Conservation (phyloP, 2,113 vertebrate genomes). For the Ochotona princeps region DNA sequence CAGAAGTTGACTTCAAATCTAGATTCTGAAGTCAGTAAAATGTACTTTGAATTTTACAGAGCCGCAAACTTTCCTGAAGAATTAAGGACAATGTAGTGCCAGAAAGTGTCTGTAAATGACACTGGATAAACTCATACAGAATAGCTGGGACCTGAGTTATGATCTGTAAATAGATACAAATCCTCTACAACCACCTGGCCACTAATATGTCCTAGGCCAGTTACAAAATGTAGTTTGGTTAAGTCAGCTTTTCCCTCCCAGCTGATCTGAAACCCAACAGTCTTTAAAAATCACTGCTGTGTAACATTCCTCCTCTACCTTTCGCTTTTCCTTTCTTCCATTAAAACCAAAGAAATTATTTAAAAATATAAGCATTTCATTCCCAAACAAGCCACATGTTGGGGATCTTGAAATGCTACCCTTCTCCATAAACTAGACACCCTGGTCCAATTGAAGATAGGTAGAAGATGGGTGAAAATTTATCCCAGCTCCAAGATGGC, state of each 20-base stretch:
- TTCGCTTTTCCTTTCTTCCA: conserved; percentile 11
- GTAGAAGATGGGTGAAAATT: conserved; percentile 59
- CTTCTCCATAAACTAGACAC: background rate
- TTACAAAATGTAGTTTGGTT: conserved; percentile 75
- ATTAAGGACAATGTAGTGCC: conserved; percentile 61
- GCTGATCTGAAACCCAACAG: conserved; percentile 76
- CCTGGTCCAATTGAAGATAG: conserved; percentile 21
- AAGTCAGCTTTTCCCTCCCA: conserved; percentile 70
- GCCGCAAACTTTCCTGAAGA: conserved; percentile 63
- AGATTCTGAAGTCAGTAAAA: conserved; percentile 55
- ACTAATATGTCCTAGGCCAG: conserved; percentile 75
- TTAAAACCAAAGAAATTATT: conserved; percentile 57
- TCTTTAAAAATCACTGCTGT: conserved; percentile 71
- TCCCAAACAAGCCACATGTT: conserved; percentile 47
- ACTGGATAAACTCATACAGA: conserved; percentile 63
- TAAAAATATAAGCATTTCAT: conserved; percentile 45
- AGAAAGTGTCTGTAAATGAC: conserved; percentile 70
- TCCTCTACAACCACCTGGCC: conserved; percentile 79
- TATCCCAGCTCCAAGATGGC: conserved; percentile 54
- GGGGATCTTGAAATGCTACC: background rate
- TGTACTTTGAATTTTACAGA: conserved; percentile 61
- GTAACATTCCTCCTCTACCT: conserved; percentile 56
- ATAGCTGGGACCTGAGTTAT: conserved; percentile 79
- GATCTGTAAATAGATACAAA: conserved; percentile 78
- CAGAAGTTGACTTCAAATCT: conserved; percentile 41